Conservation (phyloP, 1,140 invertebrate species). For the Scaptomyza graminum region DNA sequence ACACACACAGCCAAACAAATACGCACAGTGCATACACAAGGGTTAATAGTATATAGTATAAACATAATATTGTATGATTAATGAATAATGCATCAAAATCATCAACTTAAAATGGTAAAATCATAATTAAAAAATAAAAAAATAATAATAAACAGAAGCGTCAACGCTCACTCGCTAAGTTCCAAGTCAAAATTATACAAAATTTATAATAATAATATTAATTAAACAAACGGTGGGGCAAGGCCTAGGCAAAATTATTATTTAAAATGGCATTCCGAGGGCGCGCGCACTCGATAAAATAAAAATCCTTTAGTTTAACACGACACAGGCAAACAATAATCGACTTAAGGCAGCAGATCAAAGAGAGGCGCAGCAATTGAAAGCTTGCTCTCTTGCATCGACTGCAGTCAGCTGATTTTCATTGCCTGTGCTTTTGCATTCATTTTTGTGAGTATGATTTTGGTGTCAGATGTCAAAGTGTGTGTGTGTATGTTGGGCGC, state of each 20-base stretch:
- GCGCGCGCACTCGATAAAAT: conserved; percentile 52
- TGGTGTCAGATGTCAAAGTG: conserved; percentile 5
- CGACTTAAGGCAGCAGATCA: conserved; percentile 7
- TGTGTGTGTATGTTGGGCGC: conserved; percentile 19
- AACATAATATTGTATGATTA: conserved; percentile 37
- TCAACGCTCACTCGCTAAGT: conserved; percentile 61
- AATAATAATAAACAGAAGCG: conserved; percentile 51
- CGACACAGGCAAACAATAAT: conserved; percentile 1
- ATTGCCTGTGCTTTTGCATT: conserved; percentile 5
- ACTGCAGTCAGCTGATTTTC: background rate
- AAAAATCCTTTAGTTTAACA: conserved; percentile 71
- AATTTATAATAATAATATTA: conserved; percentile 11
- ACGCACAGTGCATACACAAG: conserved; percentile 11
- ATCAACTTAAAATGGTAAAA: conserved; percentile 46
- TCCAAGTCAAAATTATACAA: conserved; percentile 38
- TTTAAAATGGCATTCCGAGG: conserved; percentile 42
- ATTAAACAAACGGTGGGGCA: conserved; percentile 78
- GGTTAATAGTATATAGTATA: conserved; percentile 28
- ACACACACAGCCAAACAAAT: background rate
- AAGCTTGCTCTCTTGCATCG: background rate
- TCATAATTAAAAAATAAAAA: conserved; percentile 55
- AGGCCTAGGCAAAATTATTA: conserved; percentile 69
- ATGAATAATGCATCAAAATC: conserved; percentile 39
- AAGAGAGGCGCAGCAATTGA: background rate
- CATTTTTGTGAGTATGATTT: conserved; percentile 43